Evolutionary conservation across 2,113 vertebrate genomes (phyloP).

Genomic region (Athene cunicularia): DNA sequence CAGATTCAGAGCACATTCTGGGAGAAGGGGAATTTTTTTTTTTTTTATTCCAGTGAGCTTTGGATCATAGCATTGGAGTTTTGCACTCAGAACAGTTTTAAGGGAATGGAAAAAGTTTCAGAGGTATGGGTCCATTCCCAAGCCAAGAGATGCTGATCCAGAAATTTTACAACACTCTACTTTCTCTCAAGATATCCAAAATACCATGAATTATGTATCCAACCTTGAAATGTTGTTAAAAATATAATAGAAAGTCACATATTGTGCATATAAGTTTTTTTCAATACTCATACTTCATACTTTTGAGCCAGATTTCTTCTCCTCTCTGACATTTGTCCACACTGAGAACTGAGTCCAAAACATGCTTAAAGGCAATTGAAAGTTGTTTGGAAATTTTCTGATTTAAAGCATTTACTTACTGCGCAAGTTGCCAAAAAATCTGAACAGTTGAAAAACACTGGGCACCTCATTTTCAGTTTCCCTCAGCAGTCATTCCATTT

Average conservation of each 20-base stretch:
- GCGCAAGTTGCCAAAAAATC: slow-evolving; percentile 46
- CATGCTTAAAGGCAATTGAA: slow-evolving; percentile 36
- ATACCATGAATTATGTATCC: slow-evolving; percentile 59
- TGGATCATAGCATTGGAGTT: not conserved
- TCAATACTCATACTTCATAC: slow-evolving; percentile 5
- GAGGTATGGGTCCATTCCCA: not conserved
- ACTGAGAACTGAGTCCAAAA: slow-evolving; percentile 25
- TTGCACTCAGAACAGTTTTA: not conserved
- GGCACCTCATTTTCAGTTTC: slow-evolving; percentile 49
- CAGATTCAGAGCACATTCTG: not conserved
- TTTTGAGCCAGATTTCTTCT: slow-evolving; percentile 55
- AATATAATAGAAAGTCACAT: slow-evolving; percentile 51
- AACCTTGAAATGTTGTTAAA: slow-evolving; percentile 63
- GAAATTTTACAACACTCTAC: not conserved
- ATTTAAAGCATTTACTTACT: slow-evolving; percentile 29
- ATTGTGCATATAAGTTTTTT: slow-evolving; percentile 26
- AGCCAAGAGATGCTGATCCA: slow-evolving; percentile 36
- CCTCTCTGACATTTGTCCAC: slow-evolving; percentile 32
- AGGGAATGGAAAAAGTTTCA: not conserved
- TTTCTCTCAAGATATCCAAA: slow-evolving; percentile 40
- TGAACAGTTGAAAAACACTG: not conserved
- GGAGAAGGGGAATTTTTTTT: not conserved
- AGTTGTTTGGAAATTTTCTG: slow-evolving; percentile 51
- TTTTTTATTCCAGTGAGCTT: not conserved
- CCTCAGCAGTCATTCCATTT: slow-evolving; percentile 33